A percentile compares a stretch with the other conserved stretches of the same genome.
phyloP scores from a whole-genome alignment of 2,888 invertebrate genomes.

The Unio delphinus region DNA sequence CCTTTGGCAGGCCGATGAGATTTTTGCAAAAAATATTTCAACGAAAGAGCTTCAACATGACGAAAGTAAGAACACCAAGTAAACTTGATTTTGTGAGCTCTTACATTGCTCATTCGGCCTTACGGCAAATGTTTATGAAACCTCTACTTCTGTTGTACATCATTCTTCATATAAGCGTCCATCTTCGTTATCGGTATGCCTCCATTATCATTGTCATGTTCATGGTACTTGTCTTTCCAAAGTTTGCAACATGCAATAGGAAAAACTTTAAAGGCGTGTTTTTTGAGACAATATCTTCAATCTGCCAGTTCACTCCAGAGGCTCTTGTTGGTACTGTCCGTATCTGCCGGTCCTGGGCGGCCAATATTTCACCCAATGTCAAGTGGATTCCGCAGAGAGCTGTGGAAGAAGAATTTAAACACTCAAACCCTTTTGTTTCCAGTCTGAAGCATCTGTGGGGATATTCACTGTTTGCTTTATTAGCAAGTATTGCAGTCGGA shows the following conservation, averaged over 20 bases:
- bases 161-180: constrained; percentile 52
- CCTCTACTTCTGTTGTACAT: constrained; percentile 56
- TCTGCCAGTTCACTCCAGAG: constrained; percentile 63
- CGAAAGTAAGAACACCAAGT: constrained; percentile 55
- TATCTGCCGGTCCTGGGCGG: constrained; percentile 53
- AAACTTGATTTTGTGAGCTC: constrained; percentile 58
- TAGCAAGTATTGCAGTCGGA: constrained; percentile 41
- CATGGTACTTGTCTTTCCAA: constrained; percentile 59
- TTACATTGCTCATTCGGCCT: constrained; percentile 60
- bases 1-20: constrained; percentile 53
- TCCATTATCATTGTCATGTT: constrained; percentile 60
- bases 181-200: constrained; percentile 51
- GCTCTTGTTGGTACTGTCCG: constrained; percentile 61
- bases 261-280: constrained; percentile 54
- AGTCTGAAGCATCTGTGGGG: constrained; percentile 61
- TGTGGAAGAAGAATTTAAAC: constrained; percentile 60
- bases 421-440: constrained; percentile 58
- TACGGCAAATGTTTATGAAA: constrained; percentile 63
- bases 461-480: constrained; percentile 51
- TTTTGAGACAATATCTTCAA: constrained; percentile 57
- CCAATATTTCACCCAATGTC: constrained; percentile 52
- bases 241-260: constrained; percentile 57
- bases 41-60: constrained; percentile 51
- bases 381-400: constrained; percentile 63
- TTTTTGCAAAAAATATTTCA: constrained; percentile 55